Percentiles rank a stretch among this genome's conserved stretches.
These are phyloP conservation scores for Lithophane semibrunnea DNA, from an alignment of 2,888 invertebrate genomes.

Conservation along the genomic window DNA sequence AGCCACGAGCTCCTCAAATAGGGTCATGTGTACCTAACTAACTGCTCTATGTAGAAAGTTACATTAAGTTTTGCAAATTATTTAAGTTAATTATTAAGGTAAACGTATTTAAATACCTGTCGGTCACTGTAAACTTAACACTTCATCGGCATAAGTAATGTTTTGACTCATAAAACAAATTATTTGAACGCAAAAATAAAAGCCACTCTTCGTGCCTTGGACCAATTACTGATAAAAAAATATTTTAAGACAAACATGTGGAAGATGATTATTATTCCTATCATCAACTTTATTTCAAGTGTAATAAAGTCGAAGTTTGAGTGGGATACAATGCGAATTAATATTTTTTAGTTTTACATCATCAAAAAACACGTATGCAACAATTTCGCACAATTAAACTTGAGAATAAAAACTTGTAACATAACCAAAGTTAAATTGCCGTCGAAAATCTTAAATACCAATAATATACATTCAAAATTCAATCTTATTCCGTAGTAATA, in stretches of 20 bases:
- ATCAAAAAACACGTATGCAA: slow-evolving; percentile 82
- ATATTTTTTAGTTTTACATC: slow-evolving; percentile 60
- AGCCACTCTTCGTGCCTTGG: slow-evolving; percentile 61
- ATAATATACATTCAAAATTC: slow-evolving; percentile 32
- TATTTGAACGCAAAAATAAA: slow-evolving; percentile 57
- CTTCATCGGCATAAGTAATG: slow-evolving; percentile 51
- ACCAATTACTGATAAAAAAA: slow-evolving; percentile 68
- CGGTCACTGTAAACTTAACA: slow-evolving; percentile 38
- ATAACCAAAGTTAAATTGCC: slow-evolving; percentile 65
- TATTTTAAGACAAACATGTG: slow-evolving; percentile 41
- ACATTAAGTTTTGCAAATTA: slow-evolving; percentile 13
- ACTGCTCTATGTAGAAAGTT: not conserved
- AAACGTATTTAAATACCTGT: slow-evolving; percentile 26
- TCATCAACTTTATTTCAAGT: slow-evolving; percentile 2
- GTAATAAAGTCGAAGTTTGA: slow-evolving; percentile 19
- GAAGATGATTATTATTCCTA: not conserved
- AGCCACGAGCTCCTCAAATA: no score
- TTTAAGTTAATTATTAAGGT: slow-evolving; percentile 16
- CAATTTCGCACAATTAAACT: slow-evolving; percentile 88
- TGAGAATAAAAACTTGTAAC: slow-evolving; percentile 80
- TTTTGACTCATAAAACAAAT: slow-evolving; percentile 63
- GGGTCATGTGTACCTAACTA: not conserved
- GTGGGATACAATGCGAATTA: not conserved
- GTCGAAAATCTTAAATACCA: slow-evolving; percentile 10
- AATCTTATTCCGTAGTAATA: slow-evolving; percentile 1